A percentile compares a stretch with the other conserved stretches of the same genome.
Evolutionary conservation across 2,888 invertebrate genomes (phyloP).

Genomic region (Drosophila ustulata): DNA sequence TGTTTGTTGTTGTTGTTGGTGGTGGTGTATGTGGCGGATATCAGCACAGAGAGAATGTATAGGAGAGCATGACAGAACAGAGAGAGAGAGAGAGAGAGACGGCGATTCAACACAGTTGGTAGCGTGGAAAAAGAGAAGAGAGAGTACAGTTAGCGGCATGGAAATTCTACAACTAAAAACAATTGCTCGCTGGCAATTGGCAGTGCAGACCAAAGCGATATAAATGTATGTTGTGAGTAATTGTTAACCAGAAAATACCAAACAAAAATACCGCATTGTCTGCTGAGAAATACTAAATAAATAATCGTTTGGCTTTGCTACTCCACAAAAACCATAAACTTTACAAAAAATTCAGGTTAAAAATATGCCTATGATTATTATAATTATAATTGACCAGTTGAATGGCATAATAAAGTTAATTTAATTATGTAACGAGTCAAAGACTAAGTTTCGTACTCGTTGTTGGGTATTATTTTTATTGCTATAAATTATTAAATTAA

Average conservation of each 20-base stretch:
- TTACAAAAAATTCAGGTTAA: background rate
- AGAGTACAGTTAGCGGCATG: constrained; percentile 63
- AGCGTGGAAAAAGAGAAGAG: constrained; percentile 55
- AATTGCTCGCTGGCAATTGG: background rate
- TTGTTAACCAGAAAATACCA: background rate
- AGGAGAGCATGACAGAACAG: constrained; percentile 1
- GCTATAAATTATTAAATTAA: too few relatives aligned
- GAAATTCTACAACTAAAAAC: constrained; percentile 18
- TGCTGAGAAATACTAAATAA: background rate
- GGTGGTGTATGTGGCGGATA: constrained; percentile 22
- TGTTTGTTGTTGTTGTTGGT: constrained; percentile 28
- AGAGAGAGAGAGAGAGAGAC: constrained; percentile 28
- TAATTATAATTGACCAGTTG: too few relatives aligned
- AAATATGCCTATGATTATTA: too few relatives aligned
- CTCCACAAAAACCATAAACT: background rate
- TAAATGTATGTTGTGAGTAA: constrained; percentile 2
- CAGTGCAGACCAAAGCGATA: background rate
- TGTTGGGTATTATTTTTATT: too few relatives aligned
- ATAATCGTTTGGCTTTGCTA: constrained; percentile 10
- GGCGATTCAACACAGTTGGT: constrained; percentile 39
- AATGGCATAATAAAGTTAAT: too few relatives aligned
- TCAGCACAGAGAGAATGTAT: constrained; percentile 25
- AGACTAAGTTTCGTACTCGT: too few relatives aligned
- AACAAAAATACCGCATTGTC: background rate
- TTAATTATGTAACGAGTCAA: too few relatives aligned